Base-by-base conservation (phyloP, 1,140 invertebrate species). In the Harlomillsia oculata region DNA sequence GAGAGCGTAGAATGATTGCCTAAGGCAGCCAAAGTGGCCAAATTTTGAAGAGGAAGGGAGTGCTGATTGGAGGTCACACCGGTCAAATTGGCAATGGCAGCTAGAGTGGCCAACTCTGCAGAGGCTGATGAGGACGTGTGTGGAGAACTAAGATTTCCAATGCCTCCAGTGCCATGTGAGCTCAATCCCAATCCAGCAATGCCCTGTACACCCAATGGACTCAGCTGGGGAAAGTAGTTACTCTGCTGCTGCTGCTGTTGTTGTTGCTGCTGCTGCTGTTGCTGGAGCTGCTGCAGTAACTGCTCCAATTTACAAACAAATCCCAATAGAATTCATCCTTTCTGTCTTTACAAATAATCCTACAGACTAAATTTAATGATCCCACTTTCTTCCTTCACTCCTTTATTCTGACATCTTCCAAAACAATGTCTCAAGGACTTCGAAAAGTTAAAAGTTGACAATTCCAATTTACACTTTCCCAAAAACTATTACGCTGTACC, bases 61-160 rank as follows among this genome's bases (percentile, higher is more conserved):
- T 67, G 66, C 18, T 54, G 56, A 41, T 56, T 61, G 13, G 54
- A 41, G 21, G 61, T 55, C 29, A 55, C 58, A 34, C 53, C 57
- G 36, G 56, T 58, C 32, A 62, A 56, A 40, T 56, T 62, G 26
- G 66, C 65, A 11, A 68, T 53, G 18, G 63, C 67, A 39, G 63
- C 53, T 0, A 66, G 58, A 18, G 64, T 65, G 8, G 65, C 61
- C 34, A 64, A 59, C 9, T 63, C 65, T 30, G 53, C 36, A 36
- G 46, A 48, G 20, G 64, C 55, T 2, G 56, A 34, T 6, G 51
- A 32, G 9, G 41, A 41, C 5, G 29, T 20, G 34, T 58, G 40
- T 34, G 55, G 21, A n/a, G 53, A 55, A 18, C 30, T 52, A n/a
- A 65, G 50, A 29, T 41, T 53, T 14, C 49, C 43, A 9, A 56